These are phyloP conservation scores for Ernsta delagoae DNA, from an alignment of 2,888 invertebrate species.

Conservation along the genomic window DNA sequence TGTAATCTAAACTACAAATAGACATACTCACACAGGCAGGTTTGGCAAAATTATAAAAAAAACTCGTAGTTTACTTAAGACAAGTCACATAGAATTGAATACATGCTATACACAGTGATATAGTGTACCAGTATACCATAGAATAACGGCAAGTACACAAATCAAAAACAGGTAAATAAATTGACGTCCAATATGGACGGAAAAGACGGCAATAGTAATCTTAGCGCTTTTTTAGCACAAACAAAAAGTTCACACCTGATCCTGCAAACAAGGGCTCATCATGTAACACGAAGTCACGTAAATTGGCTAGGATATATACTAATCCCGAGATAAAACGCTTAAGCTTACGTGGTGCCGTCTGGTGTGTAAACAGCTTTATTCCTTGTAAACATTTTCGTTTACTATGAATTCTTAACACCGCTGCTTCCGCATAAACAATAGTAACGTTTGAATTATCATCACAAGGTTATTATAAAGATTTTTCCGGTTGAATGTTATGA, in stretches of 20 bases:
- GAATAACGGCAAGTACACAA: no score
- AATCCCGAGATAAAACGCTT: constrained; percentile 78
- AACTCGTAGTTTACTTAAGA: no score
- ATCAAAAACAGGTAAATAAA: no score
- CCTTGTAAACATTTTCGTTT: constrained; percentile 67
- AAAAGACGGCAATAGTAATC: constrained; percentile 19
- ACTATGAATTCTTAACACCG: constrained; percentile 48
- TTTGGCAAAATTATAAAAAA: no score
- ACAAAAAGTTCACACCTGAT: constrained; percentile 61
- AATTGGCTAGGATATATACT: constrained; percentile 70
- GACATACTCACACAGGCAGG: no score
- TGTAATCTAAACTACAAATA: no score
- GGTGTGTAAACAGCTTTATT: constrained; percentile 75
- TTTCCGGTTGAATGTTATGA: no score
- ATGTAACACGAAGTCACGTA: constrained; percentile 73
- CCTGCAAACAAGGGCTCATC: constrained; percentile 67
- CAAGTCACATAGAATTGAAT: no score
- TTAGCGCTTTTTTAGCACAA: constrained; percentile 17
- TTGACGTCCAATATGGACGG: constrained; percentile 6
- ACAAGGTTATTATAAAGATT: no score
- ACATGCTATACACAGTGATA: no score
- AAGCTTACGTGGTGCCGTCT: constrained; percentile 70
- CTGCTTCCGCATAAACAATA: constrained; percentile 12
- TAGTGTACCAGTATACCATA: no score
- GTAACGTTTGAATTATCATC: neutral